These are phyloP conservation scores for Megaceryle torquata DNA, from an alignment of 2,113 vertebrate genomes.

Conservation along the genomic window DNA sequence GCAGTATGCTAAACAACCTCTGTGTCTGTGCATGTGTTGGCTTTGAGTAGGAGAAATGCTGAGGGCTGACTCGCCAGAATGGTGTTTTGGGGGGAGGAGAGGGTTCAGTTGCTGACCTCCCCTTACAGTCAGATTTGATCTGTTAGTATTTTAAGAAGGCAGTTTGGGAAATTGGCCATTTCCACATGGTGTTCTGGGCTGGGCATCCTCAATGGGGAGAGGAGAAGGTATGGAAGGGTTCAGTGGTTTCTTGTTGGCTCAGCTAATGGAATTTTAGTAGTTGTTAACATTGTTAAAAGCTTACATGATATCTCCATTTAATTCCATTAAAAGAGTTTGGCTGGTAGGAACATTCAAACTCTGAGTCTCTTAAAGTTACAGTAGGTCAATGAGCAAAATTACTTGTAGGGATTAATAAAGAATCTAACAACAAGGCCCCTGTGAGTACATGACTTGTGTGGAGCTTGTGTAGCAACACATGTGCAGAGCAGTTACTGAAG, in stretches of 20 bases:
- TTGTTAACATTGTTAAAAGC: constrained; percentile 3
- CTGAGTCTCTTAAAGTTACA: background rate
- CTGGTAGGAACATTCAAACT: background rate
- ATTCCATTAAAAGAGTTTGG: background rate
- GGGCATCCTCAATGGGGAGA: background rate
- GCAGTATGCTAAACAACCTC: background rate
- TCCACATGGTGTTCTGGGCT: background rate
- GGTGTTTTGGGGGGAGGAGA: background rate
- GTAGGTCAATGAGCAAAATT: background rate
- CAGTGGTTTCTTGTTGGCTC: background rate
- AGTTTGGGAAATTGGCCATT: background rate
- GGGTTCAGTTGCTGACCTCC: background rate
- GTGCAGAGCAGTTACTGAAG: background rate
- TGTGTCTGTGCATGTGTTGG: background rate
- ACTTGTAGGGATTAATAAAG: background rate
- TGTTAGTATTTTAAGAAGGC: background rate
- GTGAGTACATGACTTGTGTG: background rate
- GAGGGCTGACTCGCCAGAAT: background rate
- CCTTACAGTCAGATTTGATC: background rate
- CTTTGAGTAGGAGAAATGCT: background rate
- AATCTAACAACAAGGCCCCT: background rate
- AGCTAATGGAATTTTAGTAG: background rate
- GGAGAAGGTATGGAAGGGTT: background rate
- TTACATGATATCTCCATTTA: background rate
- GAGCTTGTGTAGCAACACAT: background rate